Evolutionary conservation across 2,888 invertebrate species (phyloP), one percentile per base, ranked within the genome.

Genomic region (Zygaena filipendulae): DNA sequence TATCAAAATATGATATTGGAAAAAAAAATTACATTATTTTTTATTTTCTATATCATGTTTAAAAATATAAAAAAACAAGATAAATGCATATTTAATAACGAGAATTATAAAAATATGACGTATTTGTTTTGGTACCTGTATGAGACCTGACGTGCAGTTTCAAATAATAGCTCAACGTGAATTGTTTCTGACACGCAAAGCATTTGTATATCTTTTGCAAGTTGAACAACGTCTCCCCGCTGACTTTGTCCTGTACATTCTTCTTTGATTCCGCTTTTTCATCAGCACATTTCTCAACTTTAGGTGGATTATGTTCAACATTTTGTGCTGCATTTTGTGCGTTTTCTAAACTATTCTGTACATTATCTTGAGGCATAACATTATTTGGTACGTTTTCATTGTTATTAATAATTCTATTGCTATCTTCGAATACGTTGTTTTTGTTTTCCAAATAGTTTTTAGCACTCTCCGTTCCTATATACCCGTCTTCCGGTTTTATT

Each of bases 81-180:
- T n/a, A n/a, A n/a, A n/a, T n/a, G n/a, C n/a, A n/a, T n/a, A n/a
- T n/a, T n/a, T n/a, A n/a, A n/a, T n/a, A n/a, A n/a, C n/a, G n/a
- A n/a, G n/a, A n/a, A n/a, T n/a, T n/a, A n/a, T n/a, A n/a, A n/a
- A n/a, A n/a, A n/a, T n/a, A n/a, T n/a, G n/a, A n/a, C n/a, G n/a
- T n/a, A n/a, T n/a, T n/a, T n/a, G n/a, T n/a, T n/a, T n/a, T n/a
- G n/a, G n/a, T 34, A 75, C 77, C 77, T 34, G 77, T 79, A 39
- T 79, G 77, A 1, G 77, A 77, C 22, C 77, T 48, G 0, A 79
- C 77, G 21, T 79, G 77, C 5, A 79, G 39, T 25, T 71, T 68
- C 23, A 79, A 50, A 36, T 79, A 79, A 33, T 79, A 79, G 36
- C 77, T 72, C 11, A 79, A 39, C 0, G 64, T 56, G 25, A 79